Conservation (phyloP, 2,797 vertebrate genomes). For the Bovichtus variegatus region DNA sequence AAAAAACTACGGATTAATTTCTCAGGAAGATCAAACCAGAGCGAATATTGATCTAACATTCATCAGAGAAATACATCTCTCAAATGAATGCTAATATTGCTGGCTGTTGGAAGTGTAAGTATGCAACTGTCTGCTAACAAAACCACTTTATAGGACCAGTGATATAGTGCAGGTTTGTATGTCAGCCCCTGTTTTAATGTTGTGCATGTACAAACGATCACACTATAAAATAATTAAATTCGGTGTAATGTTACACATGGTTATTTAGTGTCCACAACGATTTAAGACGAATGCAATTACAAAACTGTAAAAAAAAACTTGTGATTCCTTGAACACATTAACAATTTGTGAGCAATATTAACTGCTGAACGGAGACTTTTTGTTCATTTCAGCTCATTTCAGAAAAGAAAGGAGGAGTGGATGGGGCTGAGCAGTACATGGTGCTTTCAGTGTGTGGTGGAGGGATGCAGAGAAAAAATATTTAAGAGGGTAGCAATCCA, state of each 20-base stretch:
- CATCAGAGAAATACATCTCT: background rate
- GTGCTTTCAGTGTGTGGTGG: constrained; percentile 7
- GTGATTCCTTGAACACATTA: background rate
- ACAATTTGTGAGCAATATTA: background rate
- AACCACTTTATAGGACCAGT: too few species aligned
- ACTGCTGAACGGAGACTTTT: background rate
- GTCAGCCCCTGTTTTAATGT: too few species aligned
- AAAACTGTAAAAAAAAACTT: background rate
- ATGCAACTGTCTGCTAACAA: background rate
- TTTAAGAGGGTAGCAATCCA: constrained; percentile 59
- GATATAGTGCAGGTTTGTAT: background rate
- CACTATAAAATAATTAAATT: background rate
- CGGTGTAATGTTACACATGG: background rate
- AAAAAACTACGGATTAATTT: background rate
- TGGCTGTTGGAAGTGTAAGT: background rate
- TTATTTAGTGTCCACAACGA: background rate
- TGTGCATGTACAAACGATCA: too few species aligned
- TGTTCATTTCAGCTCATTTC: constrained; percentile 9
- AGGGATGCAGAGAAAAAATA: constrained; percentile 23
- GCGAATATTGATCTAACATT: background rate
- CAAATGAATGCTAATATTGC: background rate
- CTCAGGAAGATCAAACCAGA: background rate
- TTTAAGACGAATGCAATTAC: background rate
- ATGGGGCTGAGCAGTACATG: constrained; percentile 6
- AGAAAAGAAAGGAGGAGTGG: background rate